Evolutionary conservation across 2,113 vertebrate genomes (phyloP), one percentile per base, ranked within the genome.

Genomic region (Camelus dromedarius): DNA sequence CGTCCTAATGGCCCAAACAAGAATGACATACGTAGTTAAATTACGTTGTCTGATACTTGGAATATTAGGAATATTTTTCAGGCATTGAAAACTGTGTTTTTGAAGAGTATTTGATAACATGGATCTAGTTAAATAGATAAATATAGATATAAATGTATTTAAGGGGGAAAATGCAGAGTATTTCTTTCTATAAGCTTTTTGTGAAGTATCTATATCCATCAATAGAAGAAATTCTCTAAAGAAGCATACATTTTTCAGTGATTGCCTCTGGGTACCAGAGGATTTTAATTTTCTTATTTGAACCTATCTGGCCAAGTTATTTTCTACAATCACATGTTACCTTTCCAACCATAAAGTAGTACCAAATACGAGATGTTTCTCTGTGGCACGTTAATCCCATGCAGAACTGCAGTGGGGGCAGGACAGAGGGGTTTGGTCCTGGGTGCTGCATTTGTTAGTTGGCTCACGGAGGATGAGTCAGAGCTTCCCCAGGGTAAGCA

Each of bases 231-330:
- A 12, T 32, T 64, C 30, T 91, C 52, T 70, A 62, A 72, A 60
- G 82, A 96, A 93, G 46, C 12, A 26, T 5, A 85, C 15, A 38
- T 67, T 77, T 81, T 92, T 54, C 14, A 84, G 28, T 70, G 28
- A 4, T 52, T 10, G 4, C 76, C 66, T 95, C n/a, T 94, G 42
- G n/a, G 11, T 62, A 32, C 8, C 28, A n/a, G 10, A 22, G 89
- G 30, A 90, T 76, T 89, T 94, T 35, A 92, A 82, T 82, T 76
- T 89, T 79, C 86, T 54, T 26, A 24, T 83, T 79, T 86, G 18
- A 54, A 35, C 32, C 5, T 54, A 50, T 73, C n/a, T 83, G 48
- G 35, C 19, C 42, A 92, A 46, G 5, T 42, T 58, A 60, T 88
- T 58, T 28, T 15, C 19, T 54, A 28, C 4, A 30, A 35, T 24